Percentiles rank a stretch among this genome's conserved stretches.
These are phyloP conservation scores for Polydesmus complanatus DNA, from an alignment of 2,888 invertebrate species.

Conservation along the genomic window DNA sequence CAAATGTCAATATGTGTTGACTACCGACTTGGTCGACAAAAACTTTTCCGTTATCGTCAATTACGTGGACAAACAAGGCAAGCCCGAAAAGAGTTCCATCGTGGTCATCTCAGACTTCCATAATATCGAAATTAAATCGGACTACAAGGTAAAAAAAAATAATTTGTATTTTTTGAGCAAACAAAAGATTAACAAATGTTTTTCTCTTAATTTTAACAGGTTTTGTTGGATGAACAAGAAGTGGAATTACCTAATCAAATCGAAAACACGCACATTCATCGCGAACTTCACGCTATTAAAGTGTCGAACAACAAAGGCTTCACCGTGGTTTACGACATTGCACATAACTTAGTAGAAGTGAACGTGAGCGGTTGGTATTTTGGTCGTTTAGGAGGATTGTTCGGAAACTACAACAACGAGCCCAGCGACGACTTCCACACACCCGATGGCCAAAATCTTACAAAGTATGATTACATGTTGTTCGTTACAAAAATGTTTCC, in stretches of 20 bases:
- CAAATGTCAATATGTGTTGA: slow-evolving; percentile 67
- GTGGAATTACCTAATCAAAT: slow-evolving; percentile 34
- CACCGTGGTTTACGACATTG: slow-evolving; percentile 44
- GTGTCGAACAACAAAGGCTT: slow-evolving; percentile 37
- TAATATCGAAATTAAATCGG: slow-evolving; percentile 47
- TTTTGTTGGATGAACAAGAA: slow-evolving; percentile 28
- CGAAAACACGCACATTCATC: slow-evolving; percentile 26
- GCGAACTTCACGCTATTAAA: neutral
- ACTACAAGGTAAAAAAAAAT: slow-evolving; percentile 43
- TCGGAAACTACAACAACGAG: slow-evolving; percentile 14
- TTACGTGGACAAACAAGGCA: slow-evolving; percentile 42
- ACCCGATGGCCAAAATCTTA: neutral
- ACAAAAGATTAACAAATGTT: slow-evolving; percentile 16
- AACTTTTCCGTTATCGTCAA: slow-evolving; percentile 70
- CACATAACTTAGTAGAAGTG: slow-evolving; percentile 31
- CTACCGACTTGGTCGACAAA: slow-evolving; percentile 67
- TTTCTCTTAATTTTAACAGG: neutral
- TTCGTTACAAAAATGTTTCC: neutral
- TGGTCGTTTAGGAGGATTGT: slow-evolving; percentile 9
- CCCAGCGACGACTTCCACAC: slow-evolving; percentile 11
- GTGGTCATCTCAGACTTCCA: slow-evolving; percentile 55
- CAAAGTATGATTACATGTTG: too few relatives aligned
- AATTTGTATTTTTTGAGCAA: neutral
- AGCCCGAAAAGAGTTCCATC: slow-evolving; percentile 48
- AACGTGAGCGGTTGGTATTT: slow-evolving; percentile 15